Evolutionary conservation across 92 coral and sea anemone species (phyloP), one percentile per base, ranked within the genome.

Genomic region (Umimayanthus kanabou): DNA sequence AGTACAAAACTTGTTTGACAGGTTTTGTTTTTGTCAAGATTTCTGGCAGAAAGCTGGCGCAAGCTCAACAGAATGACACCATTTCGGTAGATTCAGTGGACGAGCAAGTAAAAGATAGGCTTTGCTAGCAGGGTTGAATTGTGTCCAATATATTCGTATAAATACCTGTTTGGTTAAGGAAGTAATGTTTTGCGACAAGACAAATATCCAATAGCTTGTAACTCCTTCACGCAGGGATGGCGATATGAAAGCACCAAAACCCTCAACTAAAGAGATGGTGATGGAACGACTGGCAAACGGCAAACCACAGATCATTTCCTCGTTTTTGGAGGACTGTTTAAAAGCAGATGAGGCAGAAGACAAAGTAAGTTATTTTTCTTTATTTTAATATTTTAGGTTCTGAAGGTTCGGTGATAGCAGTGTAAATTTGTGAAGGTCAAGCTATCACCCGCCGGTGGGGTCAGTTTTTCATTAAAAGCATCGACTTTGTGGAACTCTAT

Each of bases 241-340:
- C 28, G 94, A 95, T 39, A 93, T 92, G 42, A 91, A 90, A 69
- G 91, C 91, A 18, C 92, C 94, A 42, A 90, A 90, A n/a, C 82
- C 91, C 69, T 91, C 92, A 77, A 87, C 94, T 25, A 85, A 74
- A 81, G 87, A 83, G 39, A 37, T 26, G 43, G 11, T 82, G 42
- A 95, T 85, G 77, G 91, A 89, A 74, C 96, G 93, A 39, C 72
- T 90, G 50, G 82, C 94, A 39, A 87, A 86, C 70, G 93, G 90
- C 39, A 95, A 95, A 85, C 93, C 99, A 40, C 95, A 93, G 37
- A 94, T 97, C 28, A 97, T 97, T 57, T 92, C 99, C 4, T 92
- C 98, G 0, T 97, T 97, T 90, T 90, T 97, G 13, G 97, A 97
- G 76, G 99, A 95, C 79, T 97, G 99, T 85, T 80, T 97, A 76